Evolutionary conservation across 2,888 invertebrate genomes (phyloP), one percentile per base, ranked within the genome.

Genomic region (Melanotus villosus): DNA sequence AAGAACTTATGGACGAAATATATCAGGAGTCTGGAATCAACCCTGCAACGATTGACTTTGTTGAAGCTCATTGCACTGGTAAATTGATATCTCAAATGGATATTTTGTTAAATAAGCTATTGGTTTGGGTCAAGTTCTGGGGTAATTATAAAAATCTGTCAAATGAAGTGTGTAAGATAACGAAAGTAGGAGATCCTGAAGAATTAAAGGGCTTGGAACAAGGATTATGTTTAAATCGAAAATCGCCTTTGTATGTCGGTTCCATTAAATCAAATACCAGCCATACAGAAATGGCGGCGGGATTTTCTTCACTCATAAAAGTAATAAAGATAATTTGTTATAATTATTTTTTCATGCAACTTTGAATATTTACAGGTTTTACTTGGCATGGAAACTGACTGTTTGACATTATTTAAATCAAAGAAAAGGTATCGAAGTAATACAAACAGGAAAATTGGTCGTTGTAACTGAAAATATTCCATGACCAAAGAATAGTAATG

Each of bases 211-310:
- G 95, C 0, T 90, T 98, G 54, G 92, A 94, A 52, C 91, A 91
- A 75, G 89, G 94, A 30, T 91, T 96, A 81, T 93, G 93, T 79
- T 88, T 96, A 4, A 90, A 90, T 18, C 88, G 96, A n/a, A 89
- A 88, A 10, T 90, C 89, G 0, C 93, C 97, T 0, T 87, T 97
- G 0, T 85, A 90, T 54, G 93, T 98, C 67, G 98, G 98, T 1
- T 95, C 97, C 0, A 91, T 97, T 32, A 98, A 98, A 82, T 96
- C 97, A 0, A 98, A 97, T 84, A 88, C 97, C 82, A 98, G 98
- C 0, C 98, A 98, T 84, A 89, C 94, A 0, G 98, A 98, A 81
- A 93, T 96, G 0, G 90, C 91, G 1, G 93, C 94, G 2, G 94
- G 96, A 5, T 86, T 96, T 18, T 62, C 62, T 38, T 62, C 68